Evolutionary conservation across 2,113 vertebrate genomes (phyloP), one percentile per base, ranked within the genome.

Genomic region (Charadrius vociferus): DNA sequence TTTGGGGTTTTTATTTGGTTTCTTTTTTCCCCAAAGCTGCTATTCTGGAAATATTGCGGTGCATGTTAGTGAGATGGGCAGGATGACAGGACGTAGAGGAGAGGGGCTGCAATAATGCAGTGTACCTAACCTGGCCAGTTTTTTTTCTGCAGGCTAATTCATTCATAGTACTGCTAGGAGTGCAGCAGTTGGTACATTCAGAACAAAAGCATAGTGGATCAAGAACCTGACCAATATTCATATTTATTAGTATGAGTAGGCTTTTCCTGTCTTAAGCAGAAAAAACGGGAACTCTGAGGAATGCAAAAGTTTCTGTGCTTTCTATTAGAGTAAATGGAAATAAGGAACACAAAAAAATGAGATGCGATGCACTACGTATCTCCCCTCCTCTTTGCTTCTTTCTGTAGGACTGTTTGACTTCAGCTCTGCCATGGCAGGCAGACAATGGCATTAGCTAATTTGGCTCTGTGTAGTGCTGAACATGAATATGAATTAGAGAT

Each of bases 401-500:
- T 49, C 4, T 36, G 10, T 65, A 47, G 27, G 43, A 78, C 47
- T 2, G 0, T 43, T 14, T 86, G 92, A 62, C 82, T 58, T 85
- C 91, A 80, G 52, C 90, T 19, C 50, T 65, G 94, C 62, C 7
- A 3, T 3, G 77, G 85, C 96, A 83, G 66, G 84, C 95, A 96
- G 86, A 83, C 93, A 80, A n/a, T 88, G 94, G 91, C 88, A 52
- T 72, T 11, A 68, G 88, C 45, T 61, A 61, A 30, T 77, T 93
- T 92, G 97, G 93, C 95, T 91, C 96, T 65, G 75, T 37, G 79
- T 91, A 47, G 71, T 37, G 90, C 78, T 82, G 75, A 93, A 59
- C 94, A 81, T 97, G 96, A 95, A 97, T 97, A 96, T 97, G 97
- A 98, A 98, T 98, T 93, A 95, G 92, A 97, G 87, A 95, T 93